Conservation (phyloP, 2,797 vertebrate species). For the Arctocebus calabarensis region DNA sequence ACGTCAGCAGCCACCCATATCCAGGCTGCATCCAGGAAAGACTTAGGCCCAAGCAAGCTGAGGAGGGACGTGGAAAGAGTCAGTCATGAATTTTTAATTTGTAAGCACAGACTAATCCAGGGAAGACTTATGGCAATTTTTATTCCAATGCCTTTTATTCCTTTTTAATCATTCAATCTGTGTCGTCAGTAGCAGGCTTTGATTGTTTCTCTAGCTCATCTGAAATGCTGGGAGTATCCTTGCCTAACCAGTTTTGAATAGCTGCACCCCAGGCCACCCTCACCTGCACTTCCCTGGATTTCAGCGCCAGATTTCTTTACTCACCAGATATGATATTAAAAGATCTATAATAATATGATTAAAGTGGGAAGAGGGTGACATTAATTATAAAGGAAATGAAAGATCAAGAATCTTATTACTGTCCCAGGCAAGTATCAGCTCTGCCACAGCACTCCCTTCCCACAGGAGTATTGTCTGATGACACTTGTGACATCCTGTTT, state of each 20-base stretch:
- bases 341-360: slow-evolving; percentile 57
- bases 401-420: slow-evolving; percentile 70
- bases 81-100: slow-evolving; percentile 67
- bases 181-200: slow-evolving; percentile 71
- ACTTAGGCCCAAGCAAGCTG: slow-evolving; percentile 57
- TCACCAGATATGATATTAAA: slow-evolving; percentile 42
- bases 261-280: not conserved
- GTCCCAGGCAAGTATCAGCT: not conserved
- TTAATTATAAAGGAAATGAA: slow-evolving; percentile 71
- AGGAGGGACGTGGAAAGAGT: slow-evolving; percentile 66
- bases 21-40: slow-evolving; percentile 67
- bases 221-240: slow-evolving; percentile 71
- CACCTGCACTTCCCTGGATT: slow-evolving; percentile 54
- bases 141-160: slow-evolving; percentile 65
- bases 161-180: slow-evolving; percentile 64
- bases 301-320: slow-evolving; percentile 39
- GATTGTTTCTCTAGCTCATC: slow-evolving; percentile 64
- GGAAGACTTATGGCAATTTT: slow-evolving; percentile 71
- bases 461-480: not conserved
- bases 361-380: not conserved
- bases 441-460: not conserved
- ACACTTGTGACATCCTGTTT: slow-evolving; percentile 10
- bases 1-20: slow-evolving; percentile 49
- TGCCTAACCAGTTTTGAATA: slow-evolving; percentile 69
- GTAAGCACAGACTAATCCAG: slow-evolving; percentile 70